Percentiles rank a stretch among this genome's conserved stretches.
Evolutionary conservation across 2,797 vertebrate species (phyloP).

Genomic region (Centroberyx gerrardi): DNA sequence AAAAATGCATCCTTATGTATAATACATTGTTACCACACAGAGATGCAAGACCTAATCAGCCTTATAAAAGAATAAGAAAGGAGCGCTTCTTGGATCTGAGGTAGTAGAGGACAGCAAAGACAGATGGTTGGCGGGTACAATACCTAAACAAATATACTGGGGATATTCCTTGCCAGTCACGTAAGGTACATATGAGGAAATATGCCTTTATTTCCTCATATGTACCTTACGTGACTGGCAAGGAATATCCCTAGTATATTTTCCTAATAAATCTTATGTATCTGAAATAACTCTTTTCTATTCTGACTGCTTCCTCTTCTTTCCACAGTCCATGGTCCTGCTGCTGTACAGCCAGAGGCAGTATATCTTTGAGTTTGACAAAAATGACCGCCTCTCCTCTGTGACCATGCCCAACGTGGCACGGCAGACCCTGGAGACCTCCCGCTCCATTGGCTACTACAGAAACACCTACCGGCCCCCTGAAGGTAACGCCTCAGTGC

Average conservation of each 20-base stretch:
- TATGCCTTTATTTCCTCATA: too few relatives aligned
- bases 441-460: slow-evolving; percentile 97
- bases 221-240: too few relatives aligned
- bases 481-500: slow-evolving; percentile 94
- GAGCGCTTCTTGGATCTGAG: too few relatives aligned
- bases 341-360: slow-evolving; percentile 98
- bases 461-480: slow-evolving; percentile 95
- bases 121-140: too few relatives aligned
- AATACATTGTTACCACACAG: neutral
- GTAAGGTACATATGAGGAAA: too few relatives aligned
- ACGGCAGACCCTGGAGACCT: slow-evolving; percentile 94
- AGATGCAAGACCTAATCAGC: neutral
- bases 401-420: slow-evolving; percentile 99
- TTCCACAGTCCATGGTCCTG: slow-evolving; percentile 95
- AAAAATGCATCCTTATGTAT: neutral
- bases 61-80: neutral
- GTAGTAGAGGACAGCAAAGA: too few relatives aligned
- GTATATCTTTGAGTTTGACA: slow-evolving; percentile 99
- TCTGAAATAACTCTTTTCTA: slow-evolving; percentile 1
- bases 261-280: neutral
- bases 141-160: too few relatives aligned
- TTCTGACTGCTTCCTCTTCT: slow-evolving; percentile 38
- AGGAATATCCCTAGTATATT: too few relatives aligned
- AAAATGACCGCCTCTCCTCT: slow-evolving; percentile 94
- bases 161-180: too few relatives aligned